Evolutionary conservation across 2,113 vertebrate species (phyloP).

Genomic region (Sigmodon hispidus): DNA sequence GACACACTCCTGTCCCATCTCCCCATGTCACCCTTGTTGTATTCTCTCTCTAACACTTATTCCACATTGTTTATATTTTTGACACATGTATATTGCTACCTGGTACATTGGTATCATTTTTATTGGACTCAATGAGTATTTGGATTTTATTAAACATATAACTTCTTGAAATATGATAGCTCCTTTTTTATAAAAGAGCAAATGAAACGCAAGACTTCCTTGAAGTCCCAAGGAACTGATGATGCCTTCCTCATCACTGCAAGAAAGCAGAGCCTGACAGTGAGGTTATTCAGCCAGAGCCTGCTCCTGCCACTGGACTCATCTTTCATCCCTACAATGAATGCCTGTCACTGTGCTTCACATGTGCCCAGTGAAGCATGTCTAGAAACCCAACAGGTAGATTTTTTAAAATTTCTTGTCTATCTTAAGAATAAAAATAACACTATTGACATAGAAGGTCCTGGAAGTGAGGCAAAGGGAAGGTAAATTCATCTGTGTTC

Average conservation of each 20-base stretch:
- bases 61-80: background rate
- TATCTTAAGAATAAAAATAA: conserved; percentile 50
- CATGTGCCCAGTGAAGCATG: background rate
- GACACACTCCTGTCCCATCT: background rate
- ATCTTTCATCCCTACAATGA: conserved; percentile 11
- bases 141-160: conserved; percentile 40
- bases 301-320: background rate
- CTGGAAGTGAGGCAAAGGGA: background rate
- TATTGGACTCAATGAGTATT: background rate
- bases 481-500: background rate
- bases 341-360: background rate
- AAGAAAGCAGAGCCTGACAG: background rate
- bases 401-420: conserved; percentile 49
- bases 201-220: background rate
- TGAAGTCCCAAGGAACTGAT: background rate
- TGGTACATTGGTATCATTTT: background rate
- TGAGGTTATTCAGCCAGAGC: background rate
- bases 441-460: background rate
- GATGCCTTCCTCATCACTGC: background rate
- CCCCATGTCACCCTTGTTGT: background rate
- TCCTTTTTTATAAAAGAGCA: conserved; percentile 22
- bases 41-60: background rate
- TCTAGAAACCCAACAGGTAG: conserved; percentile 25
- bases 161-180: background rate
- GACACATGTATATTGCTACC: background rate